A percentile compares a stretch with the other conserved stretches of the same genome.
phyloP scores from a whole-genome alignment of 2,888 invertebrate genomes.

The Lithophane socia region DNA sequence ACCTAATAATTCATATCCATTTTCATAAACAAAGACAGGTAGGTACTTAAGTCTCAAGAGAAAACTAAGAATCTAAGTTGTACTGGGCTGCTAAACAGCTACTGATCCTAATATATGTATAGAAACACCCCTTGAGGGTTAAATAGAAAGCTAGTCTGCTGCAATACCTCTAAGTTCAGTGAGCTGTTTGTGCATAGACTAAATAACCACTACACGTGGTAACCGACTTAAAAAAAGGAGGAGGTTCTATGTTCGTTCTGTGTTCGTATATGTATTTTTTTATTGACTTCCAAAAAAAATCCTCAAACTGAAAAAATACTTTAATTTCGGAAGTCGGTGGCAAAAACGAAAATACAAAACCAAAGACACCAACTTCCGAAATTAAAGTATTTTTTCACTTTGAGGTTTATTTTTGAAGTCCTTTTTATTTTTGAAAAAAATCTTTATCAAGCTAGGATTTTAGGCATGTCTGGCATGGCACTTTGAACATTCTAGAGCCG shows the following conservation, averaged over 20 bases:
- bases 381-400: background rate
- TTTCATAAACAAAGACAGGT: background rate
- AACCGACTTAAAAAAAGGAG: background rate
- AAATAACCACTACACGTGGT: background rate
- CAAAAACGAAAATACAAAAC: too few relatives aligned
- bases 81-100: slow-evolving; percentile 13
- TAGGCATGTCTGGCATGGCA: too few relatives aligned
- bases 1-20: background rate
- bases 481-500: background rate
- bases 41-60: background rate
- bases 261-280: background rate
- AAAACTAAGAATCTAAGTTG: slow-evolving; percentile 19
- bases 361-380: background rate
- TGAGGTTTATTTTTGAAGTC: too few relatives aligned
- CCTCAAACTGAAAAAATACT: too few relatives aligned
- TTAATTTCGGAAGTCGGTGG: background rate
- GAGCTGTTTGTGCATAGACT: background rate
- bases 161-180: background rate
- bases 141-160: slow-evolving; percentile 24
- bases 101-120: slow-evolving; percentile 6
- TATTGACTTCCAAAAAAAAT: too few relatives aligned
- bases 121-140: slow-evolving; percentile 15
- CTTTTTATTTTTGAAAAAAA: too few relatives aligned
- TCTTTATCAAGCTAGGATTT: background rate
- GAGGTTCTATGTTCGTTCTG: background rate